Evolutionary conservation across 2,797 vertebrate species (phyloP), one percentile per base, ranked within the genome.

Genomic region (Nasua narica): DNA sequence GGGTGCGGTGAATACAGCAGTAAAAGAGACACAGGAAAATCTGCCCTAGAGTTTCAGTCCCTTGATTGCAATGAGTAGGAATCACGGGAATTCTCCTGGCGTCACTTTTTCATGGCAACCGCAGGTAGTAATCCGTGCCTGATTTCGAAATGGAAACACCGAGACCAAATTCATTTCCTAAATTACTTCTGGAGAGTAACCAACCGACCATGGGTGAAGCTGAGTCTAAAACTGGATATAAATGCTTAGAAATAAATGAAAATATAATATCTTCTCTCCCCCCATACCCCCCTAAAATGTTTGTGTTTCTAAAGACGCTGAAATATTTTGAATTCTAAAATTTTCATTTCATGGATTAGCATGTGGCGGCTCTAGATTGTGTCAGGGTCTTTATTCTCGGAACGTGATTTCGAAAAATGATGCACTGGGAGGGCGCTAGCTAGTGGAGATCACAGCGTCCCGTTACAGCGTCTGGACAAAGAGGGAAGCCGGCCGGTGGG

Each of bases 1-100:
- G 3, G 69, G 69, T 52, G 4, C 0, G 0, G 23, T 5, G 72
- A 25, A 5, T 6, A 8, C 27, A 12, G 27, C 52, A 10, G 40
- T 1, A 37, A 46, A 23, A 0, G 0, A 52, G 29, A 35, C n/a
- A 2, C 54, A 6, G 15, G 5, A 48, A 37, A 19, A 27, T 11
- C 50, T 23, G 35, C 14, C 15, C 12, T 0, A 15, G 62, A 58
- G 54, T 7, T 52, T 43, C 6, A 9, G 37, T 1, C 48, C 21
- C 0, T 3, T 7, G 52, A 32, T 2, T 9, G 32, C 0, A 7
- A 3, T 0, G 8, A 13, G 0, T n/a, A 11, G 16, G 7, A 10
- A 1, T 0, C 5, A 15, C 35, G 4, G 1, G 52, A 2, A 3
- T 70, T 14, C 35, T 32, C 43, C 3, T 0, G 5, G 21, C 0